Evolutionary conservation across 1,140 invertebrate genomes (phyloP), one percentile per base, ranked within the genome.

Genomic region (Drosophila auraria): DNA sequence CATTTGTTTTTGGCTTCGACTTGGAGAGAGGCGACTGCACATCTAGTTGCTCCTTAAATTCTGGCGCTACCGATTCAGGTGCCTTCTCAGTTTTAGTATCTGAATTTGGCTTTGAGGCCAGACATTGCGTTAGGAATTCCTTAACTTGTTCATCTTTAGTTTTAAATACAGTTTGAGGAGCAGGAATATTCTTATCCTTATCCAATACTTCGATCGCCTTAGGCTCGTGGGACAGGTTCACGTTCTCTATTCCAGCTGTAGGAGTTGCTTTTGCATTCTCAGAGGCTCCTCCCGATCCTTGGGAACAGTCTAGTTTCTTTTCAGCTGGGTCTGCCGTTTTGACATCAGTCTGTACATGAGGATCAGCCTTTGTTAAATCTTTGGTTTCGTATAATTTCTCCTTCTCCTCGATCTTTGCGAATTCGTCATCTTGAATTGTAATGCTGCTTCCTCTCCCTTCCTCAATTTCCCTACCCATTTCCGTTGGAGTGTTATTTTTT

Each of bases 51-150:
- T 33, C 4, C 1, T n/a, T 23, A 12, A 5, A 36, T 15, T 42
- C 20, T 40, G 54, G 14, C 3, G 38, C 14, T 23, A 23, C 12
- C 9, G 20, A 12, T 15, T 12, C 6, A 8, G 8, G 1, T 3
- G 15, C 12, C 3, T 25, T n/a, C 17, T 42, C 36, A 20, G 12
- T 15, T n/a, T 36, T 38, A 2, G 30, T 14, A n/a, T 25, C 9
- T 17, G 47, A 23, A 17, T 15, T 6, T 30, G n/a, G 8, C n/a
- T 12, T 65, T n/a, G 38, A n/a, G 8, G 7, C 15, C 42, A 61
- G 20, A 23, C 57, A 62, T 14, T 17, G 25, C 6, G 14, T 44
- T 62, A 61, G n/a, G 12, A 61, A 65, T 1, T 65, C 27, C 42
- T 15, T 33, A 2, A 64, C 25, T 12, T 30, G 6, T 25, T 65